Evolutionary conservation across 2,113 vertebrate genomes (phyloP), one percentile per base, ranked within the genome.

Genomic region (Theristicus caerulescens): DNA sequence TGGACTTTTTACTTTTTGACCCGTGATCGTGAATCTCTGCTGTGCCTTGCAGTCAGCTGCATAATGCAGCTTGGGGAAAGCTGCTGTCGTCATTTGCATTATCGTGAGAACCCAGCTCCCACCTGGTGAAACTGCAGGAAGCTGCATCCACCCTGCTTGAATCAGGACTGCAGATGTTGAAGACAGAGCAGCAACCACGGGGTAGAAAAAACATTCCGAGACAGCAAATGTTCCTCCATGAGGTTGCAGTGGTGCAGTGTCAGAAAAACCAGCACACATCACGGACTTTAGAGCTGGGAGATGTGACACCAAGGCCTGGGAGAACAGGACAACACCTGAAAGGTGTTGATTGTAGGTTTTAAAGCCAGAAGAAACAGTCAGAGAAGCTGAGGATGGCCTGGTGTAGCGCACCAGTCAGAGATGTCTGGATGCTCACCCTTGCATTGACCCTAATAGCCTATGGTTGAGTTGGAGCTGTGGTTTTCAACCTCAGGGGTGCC

Each of bases 231-330:
- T 74, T 64, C 51, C 24, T 69, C 49, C 27, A 19, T 29, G 24
- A 16, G 1, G 0, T 51, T 31, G 47, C 22, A 44, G 34, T 34
- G 26, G 47, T 27, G 46, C 0, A 0, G 46, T 72, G 51, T 34
- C 38, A 58, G 44, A 58, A 91, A n/a, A 79, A 80, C 1, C 22
- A 49, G 54, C 13, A 80, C 54, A 34, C 25, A 16, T 55, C 29
- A 25, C 4, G 16, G 74, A n/a, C 24, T 64, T 81, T 8, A 74
- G 11, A 69, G 42, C 13, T 25, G 27, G 32, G 24, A 69, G 19
- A 62, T 0, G 0, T 11, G 42, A 57, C 40, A 89, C 21, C 16
- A 49, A 49, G 18, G 9, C 31, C 61, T 67, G 47, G 40, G n/a
- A 93, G 40, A 61, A 67, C 21, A 61, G 27, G 6, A 82, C 25